A percentile compares a stretch with the other conserved stretches of the same genome.
Evolutionary conservation across 2,113 vertebrate species (phyloP).

Genomic region (Chroicocephalus ridibundus): DNA sequence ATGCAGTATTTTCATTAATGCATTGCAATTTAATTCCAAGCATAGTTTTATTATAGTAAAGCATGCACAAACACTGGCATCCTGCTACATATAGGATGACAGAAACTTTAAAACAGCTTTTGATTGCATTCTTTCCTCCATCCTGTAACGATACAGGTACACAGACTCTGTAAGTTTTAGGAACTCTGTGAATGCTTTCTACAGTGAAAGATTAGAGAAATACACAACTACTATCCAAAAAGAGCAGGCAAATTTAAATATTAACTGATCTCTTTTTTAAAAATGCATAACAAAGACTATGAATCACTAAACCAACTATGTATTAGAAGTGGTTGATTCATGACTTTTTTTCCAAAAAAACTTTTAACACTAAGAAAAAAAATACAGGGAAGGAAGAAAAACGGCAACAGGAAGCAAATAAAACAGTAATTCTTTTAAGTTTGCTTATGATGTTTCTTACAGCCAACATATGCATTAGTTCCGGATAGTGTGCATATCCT

Average conservation of each 20-base stretch:
- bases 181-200: not conserved
- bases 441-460: not conserved
- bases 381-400: not conserved
- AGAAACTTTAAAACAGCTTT: not conserved
- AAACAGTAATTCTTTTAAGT: not conserved
- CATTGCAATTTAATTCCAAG: not conserved
- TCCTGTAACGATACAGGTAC: not conserved
- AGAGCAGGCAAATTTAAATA: not conserved
- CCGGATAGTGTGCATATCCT: not conserved
- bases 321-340: not conserved
- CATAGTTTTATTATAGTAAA: not conserved
- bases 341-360: not conserved
- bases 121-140: not conserved
- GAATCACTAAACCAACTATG: not conserved
- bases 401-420: not conserved
- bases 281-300: not conserved
- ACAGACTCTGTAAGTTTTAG: not conserved
- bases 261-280: not conserved
- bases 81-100: not conserved
- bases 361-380: not conserved
- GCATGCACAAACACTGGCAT: conserved; percentile 39
- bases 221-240: not conserved
- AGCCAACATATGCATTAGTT: not conserved
- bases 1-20: conserved; percentile 32
- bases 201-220: not conserved